Evolutionary conservation across 2,113 vertebrate species (phyloP).

Genomic region (Poeciliopsis occidentalis): DNA sequence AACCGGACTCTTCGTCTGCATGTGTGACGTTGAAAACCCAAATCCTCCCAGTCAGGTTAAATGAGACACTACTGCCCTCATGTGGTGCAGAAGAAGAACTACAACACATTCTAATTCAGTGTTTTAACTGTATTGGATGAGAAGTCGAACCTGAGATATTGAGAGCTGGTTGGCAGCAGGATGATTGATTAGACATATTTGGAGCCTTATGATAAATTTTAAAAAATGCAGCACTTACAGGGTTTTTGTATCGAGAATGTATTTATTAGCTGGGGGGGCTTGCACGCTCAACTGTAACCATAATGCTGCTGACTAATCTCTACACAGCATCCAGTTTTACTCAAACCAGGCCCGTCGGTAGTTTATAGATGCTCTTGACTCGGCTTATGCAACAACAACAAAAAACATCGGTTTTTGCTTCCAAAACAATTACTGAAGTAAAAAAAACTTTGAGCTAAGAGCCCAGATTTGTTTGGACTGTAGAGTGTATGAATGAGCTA

Average conservation of each 20-base stretch:
- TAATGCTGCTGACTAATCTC: conserved; percentile 44
- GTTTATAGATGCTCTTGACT: conserved; percentile 20
- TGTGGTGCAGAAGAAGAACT: conserved; percentile 54
- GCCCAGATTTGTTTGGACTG: conserved; percentile 54
- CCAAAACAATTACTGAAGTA: conserved; percentile 18
- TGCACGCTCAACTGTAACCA: conserved; percentile 57
- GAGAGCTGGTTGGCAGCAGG: conserved; percentile 29
- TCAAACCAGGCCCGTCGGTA: conserved; percentile 5
- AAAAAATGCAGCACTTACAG: conserved; percentile 59
- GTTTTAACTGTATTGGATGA: conserved; percentile 76
- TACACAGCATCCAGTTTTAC: conserved; percentile 24
- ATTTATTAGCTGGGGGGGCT: conserved; percentile 57
- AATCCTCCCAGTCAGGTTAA: neutral
- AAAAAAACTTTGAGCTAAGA: conserved; percentile 20
- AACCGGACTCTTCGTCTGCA: neutral
- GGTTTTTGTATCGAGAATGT: conserved; percentile 54
- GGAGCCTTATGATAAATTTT: neutral
- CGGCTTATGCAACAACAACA: conserved; percentile 11
- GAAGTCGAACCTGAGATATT: neutral
- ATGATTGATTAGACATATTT: conserved; percentile 9
- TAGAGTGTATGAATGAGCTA: conserved; percentile 84
- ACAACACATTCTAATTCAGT: conserved; percentile 65
- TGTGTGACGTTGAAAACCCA: neutral
- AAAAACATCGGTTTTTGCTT: conserved; percentile 14
- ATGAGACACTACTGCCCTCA: conserved; percentile 60